Evolutionary conservation across 2,113 vertebrate genomes (phyloP).

Genomic region (Dasyurus viverrinus): DNA sequence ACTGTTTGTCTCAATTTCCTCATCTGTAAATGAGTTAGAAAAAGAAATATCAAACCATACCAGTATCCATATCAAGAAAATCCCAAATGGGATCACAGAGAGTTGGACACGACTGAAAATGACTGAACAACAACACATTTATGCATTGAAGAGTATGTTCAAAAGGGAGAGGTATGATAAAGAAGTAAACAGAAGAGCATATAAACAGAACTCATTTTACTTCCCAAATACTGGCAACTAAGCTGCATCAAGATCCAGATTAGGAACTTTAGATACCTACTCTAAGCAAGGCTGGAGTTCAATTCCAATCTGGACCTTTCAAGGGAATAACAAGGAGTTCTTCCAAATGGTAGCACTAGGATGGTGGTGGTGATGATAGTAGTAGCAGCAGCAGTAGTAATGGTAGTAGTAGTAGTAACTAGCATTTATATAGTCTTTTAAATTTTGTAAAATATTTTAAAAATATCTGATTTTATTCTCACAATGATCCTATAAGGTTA

Average conservation of each 20-base stretch:
- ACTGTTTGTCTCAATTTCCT: neutral
- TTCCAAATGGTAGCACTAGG: neutral
- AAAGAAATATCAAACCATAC: neutral
- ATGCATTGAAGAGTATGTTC: neutral
- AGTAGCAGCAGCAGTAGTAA: neutral
- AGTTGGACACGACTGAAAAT: neutral
- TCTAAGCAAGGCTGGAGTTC: neutral
- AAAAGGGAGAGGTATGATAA: neutral
- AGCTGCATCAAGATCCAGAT: neutral
- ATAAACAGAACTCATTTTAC: neutral
- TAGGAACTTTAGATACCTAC: neutral
- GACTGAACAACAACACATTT: neutral
- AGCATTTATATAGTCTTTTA: neutral
- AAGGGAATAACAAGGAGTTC: neutral
- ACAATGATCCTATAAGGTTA: neutral
- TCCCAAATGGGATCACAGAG: neutral
- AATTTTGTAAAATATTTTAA: neutral
- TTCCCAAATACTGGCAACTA: neutral
- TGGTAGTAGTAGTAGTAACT: neutral
- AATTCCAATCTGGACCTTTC: neutral
- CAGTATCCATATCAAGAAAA: neutral
- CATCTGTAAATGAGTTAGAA: neutral
- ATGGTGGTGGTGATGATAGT: neutral
- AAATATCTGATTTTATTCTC: neutral
- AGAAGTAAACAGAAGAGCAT: neutral